These are phyloP conservation scores for Verasper variegatus DNA, from an alignment of 2,113 vertebrate genomes.

Conservation along the genomic window DNA sequence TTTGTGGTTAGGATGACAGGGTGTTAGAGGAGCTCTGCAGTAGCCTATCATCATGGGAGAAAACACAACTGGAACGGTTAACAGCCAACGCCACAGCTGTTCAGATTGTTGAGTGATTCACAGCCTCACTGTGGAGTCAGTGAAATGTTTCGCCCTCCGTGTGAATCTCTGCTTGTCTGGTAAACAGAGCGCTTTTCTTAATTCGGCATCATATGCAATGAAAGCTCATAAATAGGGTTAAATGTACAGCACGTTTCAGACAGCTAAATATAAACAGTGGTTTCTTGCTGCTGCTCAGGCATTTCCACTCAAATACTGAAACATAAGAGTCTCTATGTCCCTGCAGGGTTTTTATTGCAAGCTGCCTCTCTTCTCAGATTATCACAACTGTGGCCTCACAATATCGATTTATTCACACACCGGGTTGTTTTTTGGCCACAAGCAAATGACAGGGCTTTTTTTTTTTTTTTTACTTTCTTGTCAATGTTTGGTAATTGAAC, in stretches of 20 bases:
- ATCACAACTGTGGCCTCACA: constrained; percentile 48
- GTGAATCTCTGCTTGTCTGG: constrained; percentile 2
- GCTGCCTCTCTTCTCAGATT: constrained; percentile 37
- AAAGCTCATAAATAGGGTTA: not conserved
- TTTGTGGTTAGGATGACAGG: constrained; percentile 34
- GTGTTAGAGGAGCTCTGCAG: constrained; percentile 55
- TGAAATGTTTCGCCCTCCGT: constrained; percentile 32
- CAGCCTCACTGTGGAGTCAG: constrained; percentile 32
- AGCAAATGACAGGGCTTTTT: constrained; percentile 6
- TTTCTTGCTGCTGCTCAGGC: constrained; percentile 1
- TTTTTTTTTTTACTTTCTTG: constrained; percentile 16
- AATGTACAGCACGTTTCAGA: not conserved
- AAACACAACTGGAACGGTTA: constrained; percentile 72
- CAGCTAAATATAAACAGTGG: constrained; percentile 38
- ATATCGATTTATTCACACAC: constrained; percentile 54
- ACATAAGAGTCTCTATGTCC: constrained; percentile 34
- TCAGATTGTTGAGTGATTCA: constrained; percentile 68
- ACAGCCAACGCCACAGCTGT: constrained; percentile 71
- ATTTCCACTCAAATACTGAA: constrained; percentile 35
- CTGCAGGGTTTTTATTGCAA: constrained; percentile 22
- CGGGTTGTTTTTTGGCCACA: constrained; percentile 23
- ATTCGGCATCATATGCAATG: constrained; percentile 4
- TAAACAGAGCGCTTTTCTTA: constrained; percentile 13
- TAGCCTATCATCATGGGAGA: constrained; percentile 54
- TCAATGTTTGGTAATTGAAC: constrained; percentile 34